Conservation (phyloP, 2,797 vertebrate genomes). For the Saxicola maurus region DNA sequence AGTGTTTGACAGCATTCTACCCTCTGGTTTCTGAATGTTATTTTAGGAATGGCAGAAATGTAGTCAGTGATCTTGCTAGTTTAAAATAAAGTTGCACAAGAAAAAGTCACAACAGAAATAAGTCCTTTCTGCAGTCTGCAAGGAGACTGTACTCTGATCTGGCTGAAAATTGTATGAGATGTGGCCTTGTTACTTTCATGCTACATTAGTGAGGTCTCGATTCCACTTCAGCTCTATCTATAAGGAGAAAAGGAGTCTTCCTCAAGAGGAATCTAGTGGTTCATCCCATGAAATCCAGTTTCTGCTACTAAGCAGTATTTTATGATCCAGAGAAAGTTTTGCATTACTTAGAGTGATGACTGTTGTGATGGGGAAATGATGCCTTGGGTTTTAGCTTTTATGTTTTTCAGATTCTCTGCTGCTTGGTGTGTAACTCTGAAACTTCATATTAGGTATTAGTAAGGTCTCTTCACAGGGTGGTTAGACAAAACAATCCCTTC, state of each 20-base stretch:
- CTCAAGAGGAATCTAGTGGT: not conserved
- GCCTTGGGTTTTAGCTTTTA: too few relatives aligned
- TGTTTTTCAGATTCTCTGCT: too few relatives aligned
- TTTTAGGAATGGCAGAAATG: not conserved
- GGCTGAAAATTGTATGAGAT: not conserved
- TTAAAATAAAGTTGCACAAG: not conserved
- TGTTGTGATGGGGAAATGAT: not conserved
- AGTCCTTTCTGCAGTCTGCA: not conserved
- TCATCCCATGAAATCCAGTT: not conserved
- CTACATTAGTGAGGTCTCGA: not conserved
- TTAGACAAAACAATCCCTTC: too few relatives aligned
- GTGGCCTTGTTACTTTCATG: accelerated
- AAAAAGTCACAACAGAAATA: not conserved
- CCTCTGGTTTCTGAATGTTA: not conserved
- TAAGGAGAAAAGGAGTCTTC: not conserved
- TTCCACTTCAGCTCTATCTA: not conserved
- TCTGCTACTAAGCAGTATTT: not conserved
- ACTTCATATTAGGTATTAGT: too few relatives aligned
- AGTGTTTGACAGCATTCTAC: not conserved
- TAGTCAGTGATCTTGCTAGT: not conserved
- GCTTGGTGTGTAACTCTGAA: too few relatives aligned
- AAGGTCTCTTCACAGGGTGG: too few relatives aligned
- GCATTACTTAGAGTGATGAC: not conserved
- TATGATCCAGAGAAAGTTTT: not conserved
- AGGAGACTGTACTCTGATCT: not conserved